Evolutionary conservation across 2,797 vertebrate genomes (phyloP).

Genomic region (Enteromius fasciolatus): DNA sequence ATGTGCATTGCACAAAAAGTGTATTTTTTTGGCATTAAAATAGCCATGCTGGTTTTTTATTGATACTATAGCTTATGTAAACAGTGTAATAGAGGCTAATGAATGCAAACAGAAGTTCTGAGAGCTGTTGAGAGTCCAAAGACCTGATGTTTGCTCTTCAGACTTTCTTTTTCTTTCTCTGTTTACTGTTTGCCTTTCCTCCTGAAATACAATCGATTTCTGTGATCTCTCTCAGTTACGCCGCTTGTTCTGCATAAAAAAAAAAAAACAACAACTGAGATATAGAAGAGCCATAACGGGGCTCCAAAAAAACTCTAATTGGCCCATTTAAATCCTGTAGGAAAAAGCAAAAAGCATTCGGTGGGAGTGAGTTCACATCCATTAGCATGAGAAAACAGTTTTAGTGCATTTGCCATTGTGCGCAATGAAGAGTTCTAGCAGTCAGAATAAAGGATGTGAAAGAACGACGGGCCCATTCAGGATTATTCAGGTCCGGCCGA

Average conservation of each 20-base stretch:
- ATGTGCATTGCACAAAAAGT: not conserved
- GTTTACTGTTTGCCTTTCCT: constrained; percentile 76
- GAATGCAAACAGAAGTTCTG: constrained; percentile 55
- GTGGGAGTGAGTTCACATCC: constrained; percentile 79
- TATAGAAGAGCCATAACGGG: constrained; percentile 47
- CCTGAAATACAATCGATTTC: constrained; percentile 65
- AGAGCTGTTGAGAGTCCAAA: constrained; percentile 56
- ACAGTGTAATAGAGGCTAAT: constrained; percentile 32
- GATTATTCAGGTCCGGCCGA: constrained; percentile 80
- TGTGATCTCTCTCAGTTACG: constrained; percentile 43
- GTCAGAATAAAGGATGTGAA: constrained; percentile 84
- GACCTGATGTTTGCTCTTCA: constrained; percentile 79
- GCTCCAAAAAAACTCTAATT: constrained; percentile 60
- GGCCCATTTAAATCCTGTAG: constrained; percentile 64
- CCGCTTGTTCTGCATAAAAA: constrained; percentile 1
- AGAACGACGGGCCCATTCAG: constrained; percentile 85
- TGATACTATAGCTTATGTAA: not conserved
- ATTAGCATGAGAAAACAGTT: constrained; percentile 98
- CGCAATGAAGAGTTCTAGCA: constrained; percentile 88
- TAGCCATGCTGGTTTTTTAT: not conserved
- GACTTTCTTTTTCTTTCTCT: constrained; percentile 76
- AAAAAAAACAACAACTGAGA: constrained; percentile 3
- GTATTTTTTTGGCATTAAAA: not conserved
- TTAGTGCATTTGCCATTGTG: constrained; percentile 91
- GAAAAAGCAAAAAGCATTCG: constrained; percentile 69